Base-by-base conservation (phyloP, 2,113 vertebrate species). In the Podiceps cristatus region DNA sequence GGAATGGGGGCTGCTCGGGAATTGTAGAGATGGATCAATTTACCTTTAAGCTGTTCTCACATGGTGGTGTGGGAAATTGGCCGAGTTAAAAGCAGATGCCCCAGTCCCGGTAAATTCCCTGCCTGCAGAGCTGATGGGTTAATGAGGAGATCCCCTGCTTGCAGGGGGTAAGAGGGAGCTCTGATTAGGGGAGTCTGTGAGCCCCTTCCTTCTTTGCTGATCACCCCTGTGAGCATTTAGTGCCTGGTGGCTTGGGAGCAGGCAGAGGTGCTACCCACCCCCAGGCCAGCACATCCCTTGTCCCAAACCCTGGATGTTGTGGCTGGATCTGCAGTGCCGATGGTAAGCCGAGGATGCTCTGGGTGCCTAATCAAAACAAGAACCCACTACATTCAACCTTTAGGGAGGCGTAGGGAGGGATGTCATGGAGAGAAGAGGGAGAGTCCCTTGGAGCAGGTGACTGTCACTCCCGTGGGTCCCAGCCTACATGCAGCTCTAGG, bases 1-100 rank as follows among this genome's bases (percentile, higher is more conserved):
- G 24, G 15, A 44, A 33, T 0, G 2, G 11, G 18, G 8, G 2
- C 42, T 67, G 7, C 29, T 89, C 0, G 1, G 27, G 44, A 52
- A 27, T 33, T 74, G 44, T 37, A 72, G 45, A 44, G 28, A 35
- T 64, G 40, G 29, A 8, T 58, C 35, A 5, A 3, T 86, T 53
- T 53, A 73, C 20, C 50, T 45, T 16, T 49, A 27, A 80, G 22
- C 12, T 9, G 0, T 56, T 63, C 6, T 5, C 72, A 49, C 0
- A 0, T 47, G 19, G 12, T 13, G 28, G 33, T 10, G 37, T 13
- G 7, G 31, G 31, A 75, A 90, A 52, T 63, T 1, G 25, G 13
- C 75, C 0, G 2, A 45, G 37, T 55, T 50, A 71, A 44, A 55
- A 60, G 28, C 5, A 42, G 58, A 17, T 5, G 2, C 5, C 11